Base-by-base conservation (phyloP, 2,113 vertebrate genomes). In the Silurus glanis region DNA sequence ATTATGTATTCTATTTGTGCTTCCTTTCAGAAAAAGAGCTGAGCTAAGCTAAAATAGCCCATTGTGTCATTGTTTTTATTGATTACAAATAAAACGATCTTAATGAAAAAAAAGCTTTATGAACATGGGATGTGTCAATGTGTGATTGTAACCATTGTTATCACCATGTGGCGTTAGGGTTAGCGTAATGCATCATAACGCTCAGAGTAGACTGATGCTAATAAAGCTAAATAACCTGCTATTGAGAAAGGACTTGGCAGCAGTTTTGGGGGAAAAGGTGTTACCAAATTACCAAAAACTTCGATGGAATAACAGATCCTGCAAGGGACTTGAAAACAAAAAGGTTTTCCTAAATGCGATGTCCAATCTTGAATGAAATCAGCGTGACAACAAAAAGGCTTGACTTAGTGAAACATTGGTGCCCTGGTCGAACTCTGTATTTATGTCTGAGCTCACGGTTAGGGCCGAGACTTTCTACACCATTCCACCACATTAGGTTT, bases 401-500 rank as follows among this genome's bases (percentile, higher is more conserved):
- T 80, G 53, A 80, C 13, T 17, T 28, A 6, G 76, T 58, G 53
- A n/a, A 79, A 79, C 23, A 16, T 55, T 5, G 0, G 13, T 25
- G 12, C 75, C 16, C 2, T 28, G 51, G 19, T 58, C 55, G 53
- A 80, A 45, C 19, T 23, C 10, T 28, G 47, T 45, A 28, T 62
- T 80, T 80, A 9, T 80, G 28, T 61, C 58, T 37, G 79, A 45
- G 58, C 16, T 47, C 37, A 47, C 62, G 17, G 23, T 23, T 61
- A 62, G 37, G 58, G 62, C 28, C 19, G 9, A 47, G 79, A 58
- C 37, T 80, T 80, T 61, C 58, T 21, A 80, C 28, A 80, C 28
- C 37, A 21, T 62, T 80, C 28, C 79, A 47, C 56, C 79, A 80
- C 58, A 61, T 80, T 61, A 80, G 45, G 56, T 62, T 80, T 47